Evolutionary conservation across 2,797 vertebrate genomes (phyloP), one percentile per base, ranked within the genome.

Genomic region (Orientallactaga sibirica): DNA sequence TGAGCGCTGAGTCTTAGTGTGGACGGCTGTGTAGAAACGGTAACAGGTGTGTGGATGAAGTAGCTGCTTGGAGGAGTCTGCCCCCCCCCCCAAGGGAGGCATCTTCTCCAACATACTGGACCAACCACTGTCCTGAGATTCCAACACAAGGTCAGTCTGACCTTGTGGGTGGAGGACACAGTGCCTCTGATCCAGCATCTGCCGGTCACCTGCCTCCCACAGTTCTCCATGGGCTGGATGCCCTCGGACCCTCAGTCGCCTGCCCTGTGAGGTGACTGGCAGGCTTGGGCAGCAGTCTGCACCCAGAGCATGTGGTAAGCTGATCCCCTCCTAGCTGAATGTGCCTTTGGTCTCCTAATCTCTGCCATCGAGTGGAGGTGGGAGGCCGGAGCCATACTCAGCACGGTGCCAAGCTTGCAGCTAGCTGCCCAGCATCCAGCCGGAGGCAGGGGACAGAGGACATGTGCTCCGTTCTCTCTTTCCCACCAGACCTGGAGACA

Each of bases 341-440:
- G 91, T 48, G 95, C 88, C 92, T 96, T 96, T 94, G 94, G 94
- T 92, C 80, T 43, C 92, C 71, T 94, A 95, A 97, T 96, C 96
- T 94, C 81, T 92, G 89, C 95, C 94, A 96, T 95, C 86, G 0
- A 64, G 74, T 71, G 70, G 85, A 91, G 67, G 81, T 64, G 87
- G 83, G 84, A 52, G 76, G 76, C 91, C 2, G 1, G 86, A 93
- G 94, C 92, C 70, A n/a, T 14, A 25, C 58, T 92, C 77, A 15
- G 93, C 90, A 78, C 16, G 29, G 61, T 29, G 24, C 64, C 20
- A 87, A 80, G 86, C 94, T 78, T 77, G 20, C 25, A 74, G 94
- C 96, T 83, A 64, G 86, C 3, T 43, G 88, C 86, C 95, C 96
- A 62, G 41, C 75, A 16, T 81, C 90, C 25, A 43, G 75, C 83